Evolutionary conservation across 2,113 vertebrate species (phyloP).

Genomic region (Boleophthalmus pectinirostris): DNA sequence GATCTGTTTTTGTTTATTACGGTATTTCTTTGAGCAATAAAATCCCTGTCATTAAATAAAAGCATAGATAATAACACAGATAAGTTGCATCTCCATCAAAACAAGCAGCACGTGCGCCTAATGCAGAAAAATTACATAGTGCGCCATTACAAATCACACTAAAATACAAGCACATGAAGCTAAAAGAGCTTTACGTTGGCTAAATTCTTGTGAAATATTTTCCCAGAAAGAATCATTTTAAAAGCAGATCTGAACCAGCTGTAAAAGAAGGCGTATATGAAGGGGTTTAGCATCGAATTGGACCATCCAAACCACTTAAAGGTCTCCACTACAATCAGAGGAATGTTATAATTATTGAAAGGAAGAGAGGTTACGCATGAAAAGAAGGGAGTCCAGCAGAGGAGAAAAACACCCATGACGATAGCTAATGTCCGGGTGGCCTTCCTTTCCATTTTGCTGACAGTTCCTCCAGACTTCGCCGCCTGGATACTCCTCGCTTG

Average conservation of each 20-base stretch:
- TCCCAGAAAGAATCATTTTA: constrained; percentile 32
- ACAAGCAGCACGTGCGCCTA: too few species aligned
- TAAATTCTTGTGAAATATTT: constrained; percentile 20
- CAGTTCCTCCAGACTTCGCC: neutral
- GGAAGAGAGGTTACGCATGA: neutral
- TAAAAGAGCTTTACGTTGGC: constrained; percentile 10
- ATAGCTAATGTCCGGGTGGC: constrained; percentile 36
- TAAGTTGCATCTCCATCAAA: too few species aligned
- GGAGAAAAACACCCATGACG: constrained; percentile 31
- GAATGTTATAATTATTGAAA: neutral
- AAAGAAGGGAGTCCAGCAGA: constrained; percentile 29
- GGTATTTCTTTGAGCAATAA: too few species aligned
- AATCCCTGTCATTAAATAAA: too few species aligned
- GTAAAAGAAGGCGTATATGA: constrained; percentile 54
- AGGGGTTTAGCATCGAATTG: constrained; percentile 55
- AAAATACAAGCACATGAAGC: neutral
- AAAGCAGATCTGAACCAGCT: constrained; percentile 45
- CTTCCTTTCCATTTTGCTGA: constrained; percentile 30
- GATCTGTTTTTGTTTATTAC: too few species aligned
- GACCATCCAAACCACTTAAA: constrained; percentile 38
- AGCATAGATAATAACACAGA: too few species aligned
- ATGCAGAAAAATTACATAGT: too few species aligned
- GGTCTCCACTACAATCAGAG: neutral
- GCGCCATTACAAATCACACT: neutral
- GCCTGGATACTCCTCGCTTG: constrained; percentile 26